Evolutionary conservation across 2,888 invertebrate species (phyloP).

Genomic region (Scrobipalpa atriplicella): DNA sequence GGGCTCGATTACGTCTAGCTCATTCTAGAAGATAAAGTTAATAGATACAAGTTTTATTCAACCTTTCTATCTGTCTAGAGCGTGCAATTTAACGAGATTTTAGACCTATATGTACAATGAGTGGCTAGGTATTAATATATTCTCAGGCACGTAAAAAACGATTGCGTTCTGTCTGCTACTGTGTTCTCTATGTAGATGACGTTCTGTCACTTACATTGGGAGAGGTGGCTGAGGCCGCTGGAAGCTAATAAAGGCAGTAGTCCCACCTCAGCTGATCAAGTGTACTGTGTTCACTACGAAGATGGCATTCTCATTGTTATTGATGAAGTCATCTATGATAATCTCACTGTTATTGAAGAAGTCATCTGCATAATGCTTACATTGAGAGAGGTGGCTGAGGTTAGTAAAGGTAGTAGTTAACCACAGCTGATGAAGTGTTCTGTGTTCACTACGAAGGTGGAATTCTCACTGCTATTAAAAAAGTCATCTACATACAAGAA

Average conservation of each 20-base stretch:
- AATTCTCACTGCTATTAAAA: neutral
- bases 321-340: constrained; percentile 99
- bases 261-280: constrained; percentile 98
- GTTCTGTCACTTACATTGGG: constrained; percentile 79
- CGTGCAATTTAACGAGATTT: too few species aligned
- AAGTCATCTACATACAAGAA: neutral
- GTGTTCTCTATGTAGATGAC: too few species aligned
- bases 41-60: neutral
- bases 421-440: constrained; percentile 99
- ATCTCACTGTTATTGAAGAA: neutral
- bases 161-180: too few species aligned
- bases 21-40: constrained; percentile 88
- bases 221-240: constrained; percentile 98
- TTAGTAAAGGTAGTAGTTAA: constrained; percentile 96
- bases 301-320: constrained; percentile 98
- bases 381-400: constrained; percentile 99
- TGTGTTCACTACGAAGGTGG: constrained; percentile 99
- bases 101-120: too few species aligned
- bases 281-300: constrained; percentile 99
- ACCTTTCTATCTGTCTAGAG: neutral
- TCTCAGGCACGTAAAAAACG: too few species aligned
- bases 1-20: constrained; percentile 98
- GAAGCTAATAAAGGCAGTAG: constrained; percentile 96
- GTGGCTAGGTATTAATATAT: too few species aligned
- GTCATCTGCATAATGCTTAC: constrained; percentile 83